These are phyloP conservation scores for Ditylenchus dipsaci DNA, from an alignment of 1,140 invertebrate genomes.

Conservation along the genomic window DNA sequence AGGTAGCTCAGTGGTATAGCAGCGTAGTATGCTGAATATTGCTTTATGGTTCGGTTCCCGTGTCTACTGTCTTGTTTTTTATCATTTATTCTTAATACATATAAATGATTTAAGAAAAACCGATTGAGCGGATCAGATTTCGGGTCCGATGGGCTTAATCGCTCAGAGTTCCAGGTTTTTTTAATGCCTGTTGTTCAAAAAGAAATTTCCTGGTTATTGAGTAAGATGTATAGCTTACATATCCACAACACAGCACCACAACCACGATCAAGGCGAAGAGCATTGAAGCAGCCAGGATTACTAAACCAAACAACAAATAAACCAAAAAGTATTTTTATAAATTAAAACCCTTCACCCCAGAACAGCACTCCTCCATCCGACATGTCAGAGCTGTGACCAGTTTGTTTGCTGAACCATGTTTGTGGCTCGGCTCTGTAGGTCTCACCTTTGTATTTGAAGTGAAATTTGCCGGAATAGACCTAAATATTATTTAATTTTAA, in stretches of 20 bases:
- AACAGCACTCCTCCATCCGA: background rate
- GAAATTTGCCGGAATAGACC: constrained; percentile 1
- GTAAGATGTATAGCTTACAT: background rate
- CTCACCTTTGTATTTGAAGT: background rate
- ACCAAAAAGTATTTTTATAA: background rate
- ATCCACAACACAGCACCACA: constrained; percentile 4
- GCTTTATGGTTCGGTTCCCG: too few relatives aligned
- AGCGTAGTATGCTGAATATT: too few relatives aligned
- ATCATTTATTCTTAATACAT: too few relatives aligned
- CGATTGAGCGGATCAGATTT: too few relatives aligned
- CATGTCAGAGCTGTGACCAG: background rate
- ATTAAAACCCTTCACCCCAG: background rate
- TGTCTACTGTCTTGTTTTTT: too few relatives aligned
- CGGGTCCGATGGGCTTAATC: too few relatives aligned
- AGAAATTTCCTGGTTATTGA: too few relatives aligned
- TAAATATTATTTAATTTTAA: background rate
- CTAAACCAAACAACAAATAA: background rate
- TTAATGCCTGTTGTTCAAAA: too few relatives aligned
- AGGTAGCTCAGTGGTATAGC: too few relatives aligned
- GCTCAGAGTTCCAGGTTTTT: too few relatives aligned
- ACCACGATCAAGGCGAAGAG: background rate
- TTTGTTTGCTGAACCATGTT: constrained; percentile 3
- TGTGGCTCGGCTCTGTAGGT: constrained; percentile 9
- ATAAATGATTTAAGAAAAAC: too few relatives aligned
- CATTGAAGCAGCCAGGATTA: background rate